Evolutionary conservation across 2,797 vertebrate genomes (phyloP), one percentile per base, ranked within the genome.

Genomic region (Pterois miles): DNA sequence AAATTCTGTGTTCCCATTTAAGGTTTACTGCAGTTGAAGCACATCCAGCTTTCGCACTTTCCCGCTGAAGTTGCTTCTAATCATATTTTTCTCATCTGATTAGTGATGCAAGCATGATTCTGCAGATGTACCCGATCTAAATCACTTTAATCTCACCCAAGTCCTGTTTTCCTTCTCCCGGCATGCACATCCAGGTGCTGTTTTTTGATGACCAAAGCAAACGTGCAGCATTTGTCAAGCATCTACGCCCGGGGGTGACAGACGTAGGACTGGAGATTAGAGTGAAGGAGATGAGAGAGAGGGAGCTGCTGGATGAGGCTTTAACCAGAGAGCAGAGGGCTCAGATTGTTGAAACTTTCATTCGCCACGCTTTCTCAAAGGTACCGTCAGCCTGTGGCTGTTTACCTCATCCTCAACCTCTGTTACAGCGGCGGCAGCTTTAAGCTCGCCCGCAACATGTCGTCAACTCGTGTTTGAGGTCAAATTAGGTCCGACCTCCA

Each of bases 351-450:
- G 98, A 99, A 84, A 96, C 94, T 20, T 99, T 99, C 94, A 99
- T 99, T 82, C 96, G 98, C 74, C 96, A 97, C 5, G 96, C 97
- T 11, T 98, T 99, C 91, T 95, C 97, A 52, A 95, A 98, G 96
- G 98, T 99, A 92, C 33, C 12, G 34, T 76, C 71, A 80, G 62
- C 67, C 71, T 72, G 48, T 69, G 57, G 60, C 57, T 38, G 71
- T 82, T 90, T 82, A 86, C 75, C 73, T 88, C 86, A 87, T 50
- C 36, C 22, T 29, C 57, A 22, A 25, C 81, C 81, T 66, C 58
- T 48, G 25, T 34, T 48, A 66, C 66, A 60, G 74, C 63, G 3
- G 65, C 57, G 74, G 74, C 27, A 74, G 84, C 68, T 74, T 80
- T 73, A 70, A 10, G 54, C 46, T 74, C n/a, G 14, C 58, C 87